A percentile compares a stretch with the other conserved stretches of the same genome.
Evolutionary conservation across 1,140 invertebrate genomes (phyloP).

Genomic region (Danaus melanippus): DNA sequence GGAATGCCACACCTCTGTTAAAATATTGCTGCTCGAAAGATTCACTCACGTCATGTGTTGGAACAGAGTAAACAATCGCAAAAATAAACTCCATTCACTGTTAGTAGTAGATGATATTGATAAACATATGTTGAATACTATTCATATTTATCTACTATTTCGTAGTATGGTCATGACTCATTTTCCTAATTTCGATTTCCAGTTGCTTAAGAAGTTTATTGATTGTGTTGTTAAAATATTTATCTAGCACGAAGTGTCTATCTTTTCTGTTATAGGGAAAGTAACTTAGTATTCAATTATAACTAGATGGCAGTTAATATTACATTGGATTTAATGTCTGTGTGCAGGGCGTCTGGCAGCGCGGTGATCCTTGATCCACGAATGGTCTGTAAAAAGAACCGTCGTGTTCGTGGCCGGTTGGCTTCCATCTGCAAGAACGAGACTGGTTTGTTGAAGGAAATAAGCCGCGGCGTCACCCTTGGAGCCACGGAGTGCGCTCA

Average conservation of each 20-base stretch:
- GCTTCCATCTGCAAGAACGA: constrained; percentile 84
- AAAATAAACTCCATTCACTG: constrained; percentile 18
- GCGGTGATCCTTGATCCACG: constrained; percentile 90
- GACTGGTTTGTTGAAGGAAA: constrained; percentile 82
- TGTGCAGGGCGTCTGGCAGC: constrained; percentile 81
- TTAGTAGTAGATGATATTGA: constrained; percentile 8
- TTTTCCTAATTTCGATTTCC: too few relatives aligned
- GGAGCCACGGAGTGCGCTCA: constrained; percentile 88
- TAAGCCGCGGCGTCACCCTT: constrained; percentile 81
- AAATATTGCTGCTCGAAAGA: neutral
- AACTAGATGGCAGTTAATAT: too few relatives aligned
- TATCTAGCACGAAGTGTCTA: too few relatives aligned
- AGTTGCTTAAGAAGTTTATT: too few relatives aligned
- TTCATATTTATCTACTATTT: neutral
- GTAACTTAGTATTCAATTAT: too few relatives aligned
- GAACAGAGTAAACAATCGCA: constrained; percentile 12
- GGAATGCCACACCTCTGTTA: too few relatives aligned
- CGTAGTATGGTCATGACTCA: too few relatives aligned
- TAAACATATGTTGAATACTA: constrained; percentile 3
- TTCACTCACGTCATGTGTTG: constrained; percentile 1
- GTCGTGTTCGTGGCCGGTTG: constrained; percentile 81
- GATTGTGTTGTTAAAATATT: too few relatives aligned
- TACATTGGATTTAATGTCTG: constrained; percentile 10
- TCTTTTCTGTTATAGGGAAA: too few relatives aligned
- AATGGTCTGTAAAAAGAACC: constrained; percentile 85